Conservation (phyloP, 2,113 vertebrate genomes). For the Oceanites oceanicus region DNA sequence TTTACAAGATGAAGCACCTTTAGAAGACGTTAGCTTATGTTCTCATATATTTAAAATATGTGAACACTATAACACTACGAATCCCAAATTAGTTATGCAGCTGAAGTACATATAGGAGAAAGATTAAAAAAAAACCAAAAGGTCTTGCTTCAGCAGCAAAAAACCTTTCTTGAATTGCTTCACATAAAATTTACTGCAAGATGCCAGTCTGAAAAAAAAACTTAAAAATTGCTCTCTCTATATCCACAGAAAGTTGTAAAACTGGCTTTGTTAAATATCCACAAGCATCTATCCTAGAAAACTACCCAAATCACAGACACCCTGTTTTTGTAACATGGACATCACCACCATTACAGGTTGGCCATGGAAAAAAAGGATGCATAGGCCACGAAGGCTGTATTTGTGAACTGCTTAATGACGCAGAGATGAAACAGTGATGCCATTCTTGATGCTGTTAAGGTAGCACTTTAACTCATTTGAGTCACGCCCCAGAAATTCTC, state of each 20-base stretch:
- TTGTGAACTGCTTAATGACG: background rate
- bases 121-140: background rate
- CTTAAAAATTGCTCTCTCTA: background rate
- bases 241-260: background rate
- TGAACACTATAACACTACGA: background rate
- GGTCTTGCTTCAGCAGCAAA: background rate
- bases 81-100: background rate
- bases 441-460: rapidly evolving
- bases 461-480: background rate
- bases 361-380: background rate
- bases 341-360: background rate
- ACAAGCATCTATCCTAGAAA: background rate
- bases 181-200: background rate
- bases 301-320: background rate
- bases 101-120: rapidly evolving
- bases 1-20: background rate
- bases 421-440: background rate
- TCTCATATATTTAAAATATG: background rate
- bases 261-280: background rate
- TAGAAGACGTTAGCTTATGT: background rate
- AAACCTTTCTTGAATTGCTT: background rate
- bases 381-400: rapidly evolving
- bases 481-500: background rate
- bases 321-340: background rate
- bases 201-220: background rate